Percentiles rank a stretch among this genome's conserved stretches.
These are phyloP conservation scores for Brachionus koreanus DNA, from an alignment of 1,140 invertebrate species.

Conservation along the genomic window DNA sequence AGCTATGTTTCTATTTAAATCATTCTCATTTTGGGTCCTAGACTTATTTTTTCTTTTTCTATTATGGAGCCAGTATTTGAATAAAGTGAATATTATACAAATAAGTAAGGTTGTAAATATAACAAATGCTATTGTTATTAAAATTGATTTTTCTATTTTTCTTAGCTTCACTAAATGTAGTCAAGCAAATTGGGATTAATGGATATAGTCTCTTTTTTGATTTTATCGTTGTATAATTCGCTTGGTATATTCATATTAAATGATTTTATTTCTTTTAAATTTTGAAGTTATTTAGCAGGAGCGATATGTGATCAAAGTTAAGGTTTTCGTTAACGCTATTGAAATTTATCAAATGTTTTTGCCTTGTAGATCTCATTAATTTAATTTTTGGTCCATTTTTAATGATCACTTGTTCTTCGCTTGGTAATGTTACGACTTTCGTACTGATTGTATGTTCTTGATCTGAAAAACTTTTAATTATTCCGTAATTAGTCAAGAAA, in stretches of 20 bases:
- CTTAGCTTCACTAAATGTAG: too few relatives aligned
- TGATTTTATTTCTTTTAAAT: background rate
- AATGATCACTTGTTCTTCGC: background rate
- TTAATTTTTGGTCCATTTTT: background rate
- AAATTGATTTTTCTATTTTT: too few relatives aligned
- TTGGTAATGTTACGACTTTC: background rate
- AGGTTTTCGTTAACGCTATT: background rate
- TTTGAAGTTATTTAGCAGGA: too few relatives aligned
- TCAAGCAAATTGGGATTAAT: too few relatives aligned
- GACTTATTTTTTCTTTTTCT: too few relatives aligned
- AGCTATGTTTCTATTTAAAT: too few relatives aligned
- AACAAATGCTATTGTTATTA: too few relatives aligned
- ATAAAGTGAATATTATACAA: too few relatives aligned
- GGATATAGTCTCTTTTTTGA: too few relatives aligned
- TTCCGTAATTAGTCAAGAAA: background rate
- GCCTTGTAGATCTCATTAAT: background rate
- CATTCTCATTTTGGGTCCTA: too few relatives aligned
- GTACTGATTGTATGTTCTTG: background rate
- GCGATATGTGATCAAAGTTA: background rate
- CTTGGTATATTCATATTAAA: background rate
- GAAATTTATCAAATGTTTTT: background rate
- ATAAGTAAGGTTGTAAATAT: too few relatives aligned
- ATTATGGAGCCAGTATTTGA: too few relatives aligned
- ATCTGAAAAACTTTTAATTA: conserved; percentile 2
- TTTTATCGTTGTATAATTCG: background rate